Evolutionary conservation across 2,113 vertebrate genomes (phyloP), one percentile per base, ranked within the genome.

Genomic region (Halichoerus grypus): DNA sequence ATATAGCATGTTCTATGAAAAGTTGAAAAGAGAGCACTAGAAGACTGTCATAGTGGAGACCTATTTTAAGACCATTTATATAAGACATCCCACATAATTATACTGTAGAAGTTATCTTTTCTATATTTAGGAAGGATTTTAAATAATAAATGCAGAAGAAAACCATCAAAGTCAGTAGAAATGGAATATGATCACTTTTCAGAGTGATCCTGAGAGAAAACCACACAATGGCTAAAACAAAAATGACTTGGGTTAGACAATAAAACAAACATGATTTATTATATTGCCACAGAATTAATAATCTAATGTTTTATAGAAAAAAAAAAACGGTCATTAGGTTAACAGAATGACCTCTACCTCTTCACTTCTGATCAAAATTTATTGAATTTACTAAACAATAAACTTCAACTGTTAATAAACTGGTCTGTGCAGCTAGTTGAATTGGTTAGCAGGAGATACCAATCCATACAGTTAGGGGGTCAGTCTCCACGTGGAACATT

Each of bases 21-120:
- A 92, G 14, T 8, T 95, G 42, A 93, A 97, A 95, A 94, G 89
- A 97, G 33, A 97, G 49, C 15, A 84, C 91, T 83, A 79, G 72
- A 97, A 96, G 85, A 91, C 42, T 97, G 91, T 94, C 93, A 98
- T 51, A 61, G 46, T 79, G 72, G 31, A 51, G 53, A 84, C 57
- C 88, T 98, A 97, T 97, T 98, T 97, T 96, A 89, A 97, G 95
- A 97, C 5, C 46, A 84, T 96, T 97, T 97, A 88, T 93, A 65
- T 97, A 96, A 96, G 91, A 67, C 93, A 91, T 82, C 71, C 39
- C 36, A 92, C 67, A 87, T 97, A 97, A 97, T 97, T 97, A 95
- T 46, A 94, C 65, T 90, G 74, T 83, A 87, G 74, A 97, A 97
- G 14, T 3, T 97, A 94, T 95, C n/a, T 89, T 93, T 94, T 51